Evolutionary conservation across 2,888 invertebrate species (phyloP).

Genomic region (Drosophila kambysellisi): DNA sequence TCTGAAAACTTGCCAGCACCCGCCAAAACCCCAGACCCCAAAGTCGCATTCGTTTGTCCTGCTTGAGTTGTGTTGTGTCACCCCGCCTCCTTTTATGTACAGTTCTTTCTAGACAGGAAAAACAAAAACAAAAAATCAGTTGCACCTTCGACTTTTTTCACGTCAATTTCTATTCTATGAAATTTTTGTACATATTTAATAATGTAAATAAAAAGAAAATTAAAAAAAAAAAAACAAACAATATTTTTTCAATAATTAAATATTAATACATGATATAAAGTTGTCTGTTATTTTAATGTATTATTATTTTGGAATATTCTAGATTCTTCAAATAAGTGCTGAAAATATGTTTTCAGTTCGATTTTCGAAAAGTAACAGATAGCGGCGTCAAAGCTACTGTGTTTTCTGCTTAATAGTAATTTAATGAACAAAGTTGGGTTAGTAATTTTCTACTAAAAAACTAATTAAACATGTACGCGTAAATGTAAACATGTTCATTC

Average conservation of each 20-base stretch:
- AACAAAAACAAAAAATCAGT: slow-evolving; percentile 57
- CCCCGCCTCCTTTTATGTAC: slow-evolving; percentile 63
- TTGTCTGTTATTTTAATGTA: background rate
- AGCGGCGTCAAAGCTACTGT: background rate
- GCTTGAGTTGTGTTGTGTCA: slow-evolving; percentile 44
- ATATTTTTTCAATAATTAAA: background rate
- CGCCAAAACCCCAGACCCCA: slow-evolving; percentile 3
- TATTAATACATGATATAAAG: background rate
- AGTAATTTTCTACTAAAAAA: background rate
- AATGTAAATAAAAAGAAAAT: slow-evolving; percentile 82
- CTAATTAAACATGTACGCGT: background rate
- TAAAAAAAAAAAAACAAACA: slow-evolving; percentile 47
- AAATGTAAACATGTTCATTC: background rate
- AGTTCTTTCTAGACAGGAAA: slow-evolving; percentile 71
- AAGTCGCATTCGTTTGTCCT: slow-evolving; percentile 41
- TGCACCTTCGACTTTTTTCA: slow-evolving; percentile 75
- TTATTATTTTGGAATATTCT: background rate
- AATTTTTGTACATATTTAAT: slow-evolving; percentile 83
- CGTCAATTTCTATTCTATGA: slow-evolving; percentile 81
- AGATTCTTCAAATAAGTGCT: background rate
- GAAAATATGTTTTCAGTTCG: background rate
- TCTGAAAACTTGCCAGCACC: slow-evolving; percentile 60
- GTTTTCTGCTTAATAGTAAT: background rate
- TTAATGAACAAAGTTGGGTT: background rate
- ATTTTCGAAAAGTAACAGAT: background rate